A percentile compares a stretch with the other conserved stretches of the same genome.
Evolutionary conservation across 2,888 invertebrate species (phyloP).

Genomic region (Scrobipalpa costella): DNA sequence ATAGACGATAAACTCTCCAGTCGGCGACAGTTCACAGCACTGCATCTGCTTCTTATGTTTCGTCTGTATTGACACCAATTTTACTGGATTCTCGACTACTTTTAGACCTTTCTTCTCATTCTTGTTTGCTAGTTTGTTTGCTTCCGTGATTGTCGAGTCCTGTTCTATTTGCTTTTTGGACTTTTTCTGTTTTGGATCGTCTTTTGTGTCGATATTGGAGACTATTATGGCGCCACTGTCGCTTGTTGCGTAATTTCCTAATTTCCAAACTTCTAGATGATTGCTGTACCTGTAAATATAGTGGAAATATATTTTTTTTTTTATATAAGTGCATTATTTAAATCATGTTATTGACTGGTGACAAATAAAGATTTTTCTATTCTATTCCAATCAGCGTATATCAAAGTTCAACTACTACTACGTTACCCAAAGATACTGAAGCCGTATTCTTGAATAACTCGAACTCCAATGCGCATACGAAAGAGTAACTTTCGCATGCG

Average conservation of each 20-base stretch:
- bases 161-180: constrained; percentile 50
- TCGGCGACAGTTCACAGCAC: constrained; percentile 85
- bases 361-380: too few species aligned
- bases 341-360: background rate
- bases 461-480: too few species aligned
- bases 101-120: constrained; percentile 54
- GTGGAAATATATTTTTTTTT: constrained; percentile 6
- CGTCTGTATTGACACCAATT: constrained; percentile 85
- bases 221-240: constrained; percentile 79
- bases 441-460: too few species aligned
- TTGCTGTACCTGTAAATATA: constrained; percentile 71
- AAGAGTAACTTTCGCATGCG: too few species aligned
- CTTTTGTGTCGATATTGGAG: constrained; percentile 39
- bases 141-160: constrained; percentile 53
- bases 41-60: constrained; percentile 84
- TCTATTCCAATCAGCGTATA: too few species aligned
- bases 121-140: constrained; percentile 31
- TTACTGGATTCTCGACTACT: constrained; percentile 81
- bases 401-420: too few species aligned
- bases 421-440: too few species aligned
- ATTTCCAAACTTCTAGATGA: constrained; percentile 78
- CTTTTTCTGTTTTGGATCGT: constrained; percentile 39
- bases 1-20: constrained; percentile 87
- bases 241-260: constrained; percentile 76
- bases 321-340: background rate